Conservation (phyloP, 2,113 vertebrate genomes). For the Malurus melanocephalus region DNA sequence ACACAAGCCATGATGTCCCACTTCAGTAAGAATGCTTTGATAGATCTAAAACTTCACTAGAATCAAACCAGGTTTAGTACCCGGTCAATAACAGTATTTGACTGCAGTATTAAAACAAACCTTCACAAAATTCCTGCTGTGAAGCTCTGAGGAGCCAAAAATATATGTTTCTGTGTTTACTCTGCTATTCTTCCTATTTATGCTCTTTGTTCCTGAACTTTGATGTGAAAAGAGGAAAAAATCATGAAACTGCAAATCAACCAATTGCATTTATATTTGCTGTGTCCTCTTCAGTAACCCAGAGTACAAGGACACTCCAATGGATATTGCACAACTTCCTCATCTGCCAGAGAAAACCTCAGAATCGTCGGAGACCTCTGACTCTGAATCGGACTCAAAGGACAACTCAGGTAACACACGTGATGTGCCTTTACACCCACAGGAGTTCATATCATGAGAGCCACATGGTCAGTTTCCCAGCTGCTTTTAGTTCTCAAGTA, state of each 20-base stretch:
- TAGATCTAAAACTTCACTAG: conserved; percentile 32
- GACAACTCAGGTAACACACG: conserved; percentile 90
- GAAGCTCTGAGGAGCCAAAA: conserved; percentile 2
- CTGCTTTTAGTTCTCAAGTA: not conserved
- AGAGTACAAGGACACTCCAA: conserved; percentile 95
- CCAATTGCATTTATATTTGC: conserved; percentile 12
- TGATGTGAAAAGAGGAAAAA: not conserved
- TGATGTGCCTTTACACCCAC: not conserved
- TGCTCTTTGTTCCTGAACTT: conserved; percentile 37
- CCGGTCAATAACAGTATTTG: conserved; percentile 35
- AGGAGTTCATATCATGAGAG: not conserved
- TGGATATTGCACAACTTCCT: conserved; percentile 95
- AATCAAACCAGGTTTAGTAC: conserved; percentile 6
- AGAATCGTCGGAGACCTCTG: conserved; percentile 93
- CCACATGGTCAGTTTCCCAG: not conserved
- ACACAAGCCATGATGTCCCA: conserved; percentile 12
- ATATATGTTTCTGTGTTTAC: not conserved
- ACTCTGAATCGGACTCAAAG: conserved; percentile 97
- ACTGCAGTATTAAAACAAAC: conserved; percentile 32
- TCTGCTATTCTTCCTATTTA: conserved; percentile 32
- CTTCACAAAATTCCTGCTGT: conserved; percentile 23
- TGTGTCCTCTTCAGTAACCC: conserved; percentile 78
- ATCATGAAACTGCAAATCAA: not conserved
- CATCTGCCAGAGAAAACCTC: conserved; percentile 94
- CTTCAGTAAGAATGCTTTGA: conserved; percentile 55